phyloP scores from a whole-genome alignment of 2,113 vertebrate genomes.

The Melanerpes aurifrons region DNA sequence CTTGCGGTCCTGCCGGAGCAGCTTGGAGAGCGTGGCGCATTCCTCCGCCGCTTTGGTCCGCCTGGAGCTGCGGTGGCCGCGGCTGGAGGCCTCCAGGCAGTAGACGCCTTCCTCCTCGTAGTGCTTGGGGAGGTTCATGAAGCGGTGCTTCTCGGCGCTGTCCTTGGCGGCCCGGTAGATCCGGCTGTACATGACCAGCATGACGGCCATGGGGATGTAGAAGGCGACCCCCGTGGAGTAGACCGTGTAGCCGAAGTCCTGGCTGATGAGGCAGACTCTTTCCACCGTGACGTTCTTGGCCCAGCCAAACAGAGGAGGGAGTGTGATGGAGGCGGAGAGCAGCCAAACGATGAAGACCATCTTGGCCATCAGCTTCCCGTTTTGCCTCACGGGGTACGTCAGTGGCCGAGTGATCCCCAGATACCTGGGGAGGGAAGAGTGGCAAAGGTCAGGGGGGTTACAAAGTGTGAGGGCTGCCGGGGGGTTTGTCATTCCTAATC shows the following conservation, averaged over 20 bases:
- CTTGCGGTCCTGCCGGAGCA: conserved; percentile 75
- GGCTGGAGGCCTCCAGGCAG: conserved; percentile 62
- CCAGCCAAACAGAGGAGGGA: conserved; percentile 78
- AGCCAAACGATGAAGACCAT: conserved; percentile 80
- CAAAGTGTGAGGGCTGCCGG: not conserved
- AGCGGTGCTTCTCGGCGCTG: conserved; percentile 76
- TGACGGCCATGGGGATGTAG: conserved; percentile 80
- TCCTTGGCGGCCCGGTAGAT: conserved; percentile 79
- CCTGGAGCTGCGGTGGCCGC: conserved; percentile 52
- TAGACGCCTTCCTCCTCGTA: conserved; percentile 55
- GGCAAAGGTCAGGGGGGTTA: not conserved
- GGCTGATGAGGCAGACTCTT: conserved; percentile 78
- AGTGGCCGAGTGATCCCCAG: conserved; percentile 76
- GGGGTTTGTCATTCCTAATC: fast-evolving
- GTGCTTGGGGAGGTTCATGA: conserved; percentile 71
- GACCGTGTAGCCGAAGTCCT: conserved; percentile 79
- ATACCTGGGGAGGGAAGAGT: conserved; percentile 55
- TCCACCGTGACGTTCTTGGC: conserved; percentile 76
- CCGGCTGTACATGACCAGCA: conserved; percentile 78
- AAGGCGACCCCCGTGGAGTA: conserved; percentile 80
- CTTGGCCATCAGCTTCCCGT: conserved; percentile 79
- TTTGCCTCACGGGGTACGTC: conserved; percentile 75
- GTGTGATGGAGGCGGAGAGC: conserved; percentile 77
- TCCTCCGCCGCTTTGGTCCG: conserved; percentile 68
- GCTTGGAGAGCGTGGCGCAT: conserved; percentile 74